phyloP scores from a whole-genome alignment of 1,140 invertebrate species.

The Zaprionus inermis region DNA sequence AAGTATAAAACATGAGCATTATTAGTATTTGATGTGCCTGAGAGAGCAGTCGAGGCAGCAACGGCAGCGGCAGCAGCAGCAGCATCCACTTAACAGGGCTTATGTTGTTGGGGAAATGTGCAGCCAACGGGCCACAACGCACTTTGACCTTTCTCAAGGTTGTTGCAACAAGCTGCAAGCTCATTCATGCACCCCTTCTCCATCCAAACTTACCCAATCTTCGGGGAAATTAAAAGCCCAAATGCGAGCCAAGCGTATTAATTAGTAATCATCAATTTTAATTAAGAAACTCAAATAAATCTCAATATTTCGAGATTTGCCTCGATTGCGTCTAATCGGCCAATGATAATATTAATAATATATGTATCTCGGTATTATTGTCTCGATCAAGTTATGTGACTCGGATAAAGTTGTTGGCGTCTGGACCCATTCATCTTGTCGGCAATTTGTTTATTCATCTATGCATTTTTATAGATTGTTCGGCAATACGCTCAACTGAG shows the following conservation, averaged over 20 bases:
- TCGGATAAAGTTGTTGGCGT: conserved; percentile 29
- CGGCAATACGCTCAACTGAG: conserved; percentile 50
- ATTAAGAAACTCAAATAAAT: conserved; percentile 43
- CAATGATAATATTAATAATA: conserved; percentile 24
- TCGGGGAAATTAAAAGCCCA: background rate
- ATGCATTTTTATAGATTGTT: conserved; percentile 64
- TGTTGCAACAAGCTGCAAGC: conserved; percentile 45
- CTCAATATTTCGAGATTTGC: conserved; percentile 36
- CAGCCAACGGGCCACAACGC: background rate
- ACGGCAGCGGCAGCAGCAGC: conserved; percentile 1
- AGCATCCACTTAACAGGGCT: conserved; percentile 33
- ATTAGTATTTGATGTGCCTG: conserved; percentile 63
- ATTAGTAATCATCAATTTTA: conserved; percentile 39
- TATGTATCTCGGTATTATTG: conserved; percentile 1
- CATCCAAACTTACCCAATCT: background rate
- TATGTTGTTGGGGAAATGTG: conserved; percentile 15
- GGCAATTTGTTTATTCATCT: conserved; percentile 41
- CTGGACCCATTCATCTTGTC: conserved; percentile 27
- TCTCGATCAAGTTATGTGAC: conserved; percentile 17
- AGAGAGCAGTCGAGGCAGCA: conserved; percentile 16
- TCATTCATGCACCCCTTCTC: no score
- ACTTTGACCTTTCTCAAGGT: conserved; percentile 61
- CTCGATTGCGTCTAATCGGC: conserved; percentile 11
- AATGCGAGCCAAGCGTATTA: conserved; percentile 8
- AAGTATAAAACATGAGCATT: conserved; percentile 72